Evolutionary conservation across 2,113 vertebrate species (phyloP), one percentile per base, ranked within the genome.

Genomic region (Suncus etruscus): DNA sequence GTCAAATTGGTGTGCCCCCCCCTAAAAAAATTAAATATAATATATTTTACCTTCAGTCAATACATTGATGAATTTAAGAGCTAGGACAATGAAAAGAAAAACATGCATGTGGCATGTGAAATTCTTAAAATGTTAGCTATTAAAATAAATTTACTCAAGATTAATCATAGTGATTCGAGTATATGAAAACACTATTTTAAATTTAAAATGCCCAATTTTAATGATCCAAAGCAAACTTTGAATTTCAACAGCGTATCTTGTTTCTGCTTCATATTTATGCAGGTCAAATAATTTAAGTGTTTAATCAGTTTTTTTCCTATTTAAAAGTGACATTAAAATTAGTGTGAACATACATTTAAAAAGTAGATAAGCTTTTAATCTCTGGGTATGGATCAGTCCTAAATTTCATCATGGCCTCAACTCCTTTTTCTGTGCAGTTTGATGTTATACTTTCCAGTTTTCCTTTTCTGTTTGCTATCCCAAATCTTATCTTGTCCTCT

Each of bases 201-300:
- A 81, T 66, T n/a, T 22, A 73, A 85, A 72, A 3, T 75, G 65
- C 11, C 29, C 77, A 74, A 48, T 73, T 74, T 83, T 68, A 89
- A 1, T 48, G 50, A 39, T 76, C 48, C 58, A 61, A 61, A 61
- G 58, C 4, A 82, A 69, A 66, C 3, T 94, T 14, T 20, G 20
- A 69, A 45, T 1, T 39, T 61, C 20, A 74, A 39, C 24, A 50
- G 18, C 5, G 5, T 39, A 86, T 88, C 16, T 66, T 0, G 45
- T 14, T 85, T 84, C 22, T 6, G 31, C 14, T 8, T 8, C 27
- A 6, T n/a, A 54, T 58, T 68, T 87, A 20, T 72, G 6, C 22
- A 83, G 48, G 16, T 24, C n/a, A 72, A 84, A 1, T 32, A 50
- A 29, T 1, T n/a, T 22, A 61, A 16, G 4, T 50, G 27, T 74